These are phyloP conservation scores for Eutrigla gurnardus DNA, from an alignment of 2,797 vertebrate species.

Conservation along the genomic window DNA sequence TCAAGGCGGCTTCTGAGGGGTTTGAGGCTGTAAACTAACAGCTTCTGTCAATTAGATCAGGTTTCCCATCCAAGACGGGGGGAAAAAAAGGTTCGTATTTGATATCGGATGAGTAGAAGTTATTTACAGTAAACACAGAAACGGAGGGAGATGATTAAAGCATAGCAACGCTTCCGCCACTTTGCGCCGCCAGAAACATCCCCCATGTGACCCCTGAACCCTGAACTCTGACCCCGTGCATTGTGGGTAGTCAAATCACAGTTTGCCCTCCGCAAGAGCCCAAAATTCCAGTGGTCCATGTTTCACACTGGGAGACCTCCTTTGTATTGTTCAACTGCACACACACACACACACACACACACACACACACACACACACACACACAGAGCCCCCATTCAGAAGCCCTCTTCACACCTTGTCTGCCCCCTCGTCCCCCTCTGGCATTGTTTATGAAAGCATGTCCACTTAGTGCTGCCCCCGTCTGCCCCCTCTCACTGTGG, in stretches of 20 bases:
- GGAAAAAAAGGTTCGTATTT: too few species aligned
- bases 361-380: slow-evolving; percentile 30
- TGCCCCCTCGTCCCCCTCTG: slow-evolving; percentile 60
- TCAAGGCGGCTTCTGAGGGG: slow-evolving; percentile 35
- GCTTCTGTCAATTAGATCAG: slow-evolving; percentile 32
- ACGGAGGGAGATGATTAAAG: slow-evolving; percentile 22
- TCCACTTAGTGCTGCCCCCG: slow-evolving; percentile 75
- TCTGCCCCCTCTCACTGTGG: slow-evolving; percentile 69
- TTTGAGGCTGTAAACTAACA: slow-evolving; percentile 2
- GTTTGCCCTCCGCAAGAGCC: slow-evolving; percentile 57
- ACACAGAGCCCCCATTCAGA: slow-evolving; percentile 57
- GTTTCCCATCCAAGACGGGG: neutral
- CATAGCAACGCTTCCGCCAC: slow-evolving; percentile 41
- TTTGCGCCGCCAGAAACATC: slow-evolving; percentile 34
- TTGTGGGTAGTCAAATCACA: slow-evolving; percentile 70
- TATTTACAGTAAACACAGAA: slow-evolving; percentile 39
- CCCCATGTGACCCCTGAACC: slow-evolving; percentile 57
- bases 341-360: slow-evolving; percentile 21
- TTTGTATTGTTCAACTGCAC: slow-evolving; percentile 52
- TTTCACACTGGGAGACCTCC: slow-evolving; percentile 69
- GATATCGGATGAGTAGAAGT: neutral
- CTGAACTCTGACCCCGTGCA: slow-evolving; percentile 69
- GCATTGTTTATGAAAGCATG: slow-evolving; percentile 80
- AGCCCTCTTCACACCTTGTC: slow-evolving; percentile 76
- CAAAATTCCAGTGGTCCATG: slow-evolving; percentile 68